Evolutionary conservation across 2,797 vertebrate genomes (phyloP).

Genomic region (Austrolebias charrua): DNA sequence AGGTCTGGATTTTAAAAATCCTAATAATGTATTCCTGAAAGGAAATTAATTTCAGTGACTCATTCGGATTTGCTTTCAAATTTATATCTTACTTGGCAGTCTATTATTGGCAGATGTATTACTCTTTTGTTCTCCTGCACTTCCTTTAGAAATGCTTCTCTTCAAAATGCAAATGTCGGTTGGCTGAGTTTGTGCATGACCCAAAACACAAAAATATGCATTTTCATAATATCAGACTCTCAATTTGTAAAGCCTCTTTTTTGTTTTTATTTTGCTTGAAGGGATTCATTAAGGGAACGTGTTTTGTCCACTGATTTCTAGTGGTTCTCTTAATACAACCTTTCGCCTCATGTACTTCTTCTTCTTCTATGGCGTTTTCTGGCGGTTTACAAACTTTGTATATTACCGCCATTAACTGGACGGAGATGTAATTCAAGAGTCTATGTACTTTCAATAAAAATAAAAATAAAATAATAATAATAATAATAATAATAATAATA

Average conservation of each 20-base stretch:
- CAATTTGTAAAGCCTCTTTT: too few species aligned
- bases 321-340: too few species aligned
- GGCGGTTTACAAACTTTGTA: too few species aligned
- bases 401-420: too few species aligned
- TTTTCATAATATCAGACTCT: too few species aligned
- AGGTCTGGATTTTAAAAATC: conserved; percentile 41
- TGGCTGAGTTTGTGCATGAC: conserved; percentile 3
- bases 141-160: conserved; percentile 9
- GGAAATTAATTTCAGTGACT: conserved; percentile 35
- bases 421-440: too few species aligned
- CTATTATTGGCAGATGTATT: conserved; percentile 22
- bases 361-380: too few species aligned
- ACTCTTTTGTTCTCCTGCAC: conserved; percentile 5
- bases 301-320: too few species aligned
- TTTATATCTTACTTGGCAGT: conserved; percentile 30
- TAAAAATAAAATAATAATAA: too few species aligned
- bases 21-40: conserved; percentile 41
- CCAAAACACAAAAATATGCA: conserved; percentile 1
- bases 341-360: too few species aligned
- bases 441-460: too few species aligned
- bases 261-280: neutral
- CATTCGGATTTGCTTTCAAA: conserved; percentile 23
- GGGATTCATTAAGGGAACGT: neutral
- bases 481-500: too few species aligned
- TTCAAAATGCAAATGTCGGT: neutral